phyloP scores from a whole-genome alignment of 2,797 vertebrate species.

The Chelidonichthys spinosus region DNA sequence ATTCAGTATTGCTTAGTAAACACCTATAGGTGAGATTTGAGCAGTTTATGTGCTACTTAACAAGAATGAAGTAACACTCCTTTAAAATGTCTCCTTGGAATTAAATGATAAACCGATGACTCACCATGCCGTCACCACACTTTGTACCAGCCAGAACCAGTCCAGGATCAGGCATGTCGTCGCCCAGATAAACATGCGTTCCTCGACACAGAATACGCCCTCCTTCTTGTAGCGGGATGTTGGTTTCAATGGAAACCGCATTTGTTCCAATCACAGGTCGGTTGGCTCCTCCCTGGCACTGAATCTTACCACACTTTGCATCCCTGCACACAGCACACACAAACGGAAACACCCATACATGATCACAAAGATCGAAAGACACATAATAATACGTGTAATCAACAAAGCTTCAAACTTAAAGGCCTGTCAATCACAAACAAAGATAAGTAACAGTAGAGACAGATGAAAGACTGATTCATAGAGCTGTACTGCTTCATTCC shows the following conservation, averaged over 20 bases:
- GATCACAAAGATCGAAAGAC: background rate
- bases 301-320: slow-evolving; percentile 97
- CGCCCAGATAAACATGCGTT: slow-evolving; percentile 97
- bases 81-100: background rate
- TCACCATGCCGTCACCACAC: slow-evolving; percentile 94
- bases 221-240: slow-evolving; percentile 95
- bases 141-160: slow-evolving; percentile 97
- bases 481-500: slow-evolving; percentile 40
- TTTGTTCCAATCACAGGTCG: slow-evolving; percentile 98
- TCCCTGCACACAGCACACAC: slow-evolving; percentile 83
- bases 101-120: slow-evolving; percentile 32
- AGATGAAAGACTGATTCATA: slow-evolving; percentile 50
- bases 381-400: slow-evolving; percentile 6
- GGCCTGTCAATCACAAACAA: slow-evolving; percentile 44
- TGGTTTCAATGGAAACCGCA: slow-evolving; percentile 98
- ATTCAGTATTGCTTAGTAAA: background rate
- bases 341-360: background rate
- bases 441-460: slow-evolving; percentile 28
- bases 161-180: slow-evolving; percentile 97
- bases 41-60: background rate
- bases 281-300: slow-evolving; percentile 97
- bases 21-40: background rate
- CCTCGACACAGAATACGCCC: slow-evolving; percentile 96
- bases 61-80: background rate
- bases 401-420: slow-evolving; percentile 14